Evolutionary conservation across 2,888 invertebrate species (phyloP), one percentile per base, ranked within the genome.

Genomic region (Drosophila nigricruria): DNA sequence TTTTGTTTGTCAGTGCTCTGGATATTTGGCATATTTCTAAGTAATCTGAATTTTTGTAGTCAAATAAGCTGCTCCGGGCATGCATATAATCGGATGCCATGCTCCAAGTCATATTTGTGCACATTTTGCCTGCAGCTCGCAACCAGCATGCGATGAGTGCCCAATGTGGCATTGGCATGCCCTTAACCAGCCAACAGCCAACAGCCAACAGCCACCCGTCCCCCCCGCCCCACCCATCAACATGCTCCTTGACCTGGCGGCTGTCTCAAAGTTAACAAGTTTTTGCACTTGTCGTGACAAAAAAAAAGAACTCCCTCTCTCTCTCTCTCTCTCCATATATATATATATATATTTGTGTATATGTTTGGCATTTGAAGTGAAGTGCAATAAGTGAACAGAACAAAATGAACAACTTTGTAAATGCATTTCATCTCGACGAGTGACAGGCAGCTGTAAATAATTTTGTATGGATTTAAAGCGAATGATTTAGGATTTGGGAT

Each of bases 291-390:
- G 84, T 82, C 47, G 67, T 68, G 45, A 64, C 50, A 74, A 81
- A 79, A 36, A 23, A 10, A 34, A 16, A 23, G 8, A 3, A 5
- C 14, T 5, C 1, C 30, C 30, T 10, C 30, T 30, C 10, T 3
- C 2, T 30, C 30, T 30, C 30, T 1, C 30, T 30, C 30, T 5
- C 30, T 20, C 3, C 3, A 14, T 32, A 1, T n/a, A 1, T n/a
- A 3, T 25, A 8, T 18, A 6, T 43, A 1, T 25, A 16, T 45
- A 25, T 23, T 3, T 27, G 10, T 27, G 8, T 4, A n/a, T 69
- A 58, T 65, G 70, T 77, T 77, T 77, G 78, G 74, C 81, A 87
- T 86, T 86, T 86, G 77, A 73, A 86, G 74, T 82, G 80, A 67
- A 66, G 60, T 66, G 64, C 61, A 79, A 42, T 42, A 71, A 85